phyloP scores from a whole-genome alignment of 2,113 vertebrate species.

The Pyxicephalus adspersus region DNA sequence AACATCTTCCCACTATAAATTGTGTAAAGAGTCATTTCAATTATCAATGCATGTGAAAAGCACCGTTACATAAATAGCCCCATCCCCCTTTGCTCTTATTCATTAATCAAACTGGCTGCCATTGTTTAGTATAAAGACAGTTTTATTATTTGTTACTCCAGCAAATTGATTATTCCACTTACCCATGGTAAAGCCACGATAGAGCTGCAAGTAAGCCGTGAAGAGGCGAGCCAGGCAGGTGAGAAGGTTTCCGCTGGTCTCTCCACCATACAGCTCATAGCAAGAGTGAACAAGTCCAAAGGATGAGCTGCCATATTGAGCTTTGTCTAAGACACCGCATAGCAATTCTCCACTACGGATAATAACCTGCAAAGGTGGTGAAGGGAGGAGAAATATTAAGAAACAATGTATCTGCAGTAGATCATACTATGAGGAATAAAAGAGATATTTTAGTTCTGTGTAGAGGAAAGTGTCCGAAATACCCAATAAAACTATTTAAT shows the following conservation, averaged over 20 bases:
- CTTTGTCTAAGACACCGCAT: slow-evolving; percentile 93
- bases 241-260: slow-evolving; percentile 88
- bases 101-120: neutral
- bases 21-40: neutral
- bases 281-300: slow-evolving; percentile 96
- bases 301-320: slow-evolving; percentile 94
- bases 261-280: slow-evolving; percentile 92
- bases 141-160: no score
- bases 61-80: no score
- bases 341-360: slow-evolving; percentile 88
- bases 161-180: slow-evolving; percentile 51
- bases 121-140: no score
- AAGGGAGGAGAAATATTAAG: neutral
- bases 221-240: slow-evolving; percentile 94
- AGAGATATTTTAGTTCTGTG: no score
- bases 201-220: slow-evolving; percentile 93
- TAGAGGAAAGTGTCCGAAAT: no score
- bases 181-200: slow-evolving; percentile 95
- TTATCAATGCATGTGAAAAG: neutral
- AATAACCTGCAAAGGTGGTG: slow-evolving; percentile 91
- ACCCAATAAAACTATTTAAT: neutral
- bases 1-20: neutral
- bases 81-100: neutral
- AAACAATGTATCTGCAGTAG: no score
- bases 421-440: no score